Conservation (phyloP, 2,113 vertebrate species). For the Neodon shergylaensis region DNA sequence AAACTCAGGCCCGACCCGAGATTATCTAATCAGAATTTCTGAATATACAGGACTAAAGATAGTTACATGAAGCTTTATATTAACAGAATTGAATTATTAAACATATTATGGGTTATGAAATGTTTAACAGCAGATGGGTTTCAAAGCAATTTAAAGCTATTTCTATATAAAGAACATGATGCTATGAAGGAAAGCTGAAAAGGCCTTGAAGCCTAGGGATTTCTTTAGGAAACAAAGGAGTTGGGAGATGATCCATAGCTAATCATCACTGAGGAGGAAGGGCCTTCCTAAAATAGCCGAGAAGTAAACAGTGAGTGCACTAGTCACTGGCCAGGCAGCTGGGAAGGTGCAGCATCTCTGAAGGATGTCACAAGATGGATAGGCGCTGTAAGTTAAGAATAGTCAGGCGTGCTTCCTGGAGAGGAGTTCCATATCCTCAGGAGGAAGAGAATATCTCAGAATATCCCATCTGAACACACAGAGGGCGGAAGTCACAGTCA, state of each 20-base stretch:
- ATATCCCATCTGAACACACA: conserved; percentile 68
- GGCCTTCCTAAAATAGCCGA: conserved; percentile 71
- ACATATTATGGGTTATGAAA: background rate
- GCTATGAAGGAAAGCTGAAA: background rate
- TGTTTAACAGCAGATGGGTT: background rate
- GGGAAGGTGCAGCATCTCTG: conserved; percentile 59
- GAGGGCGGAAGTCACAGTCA: conserved; percentile 60
- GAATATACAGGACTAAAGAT: background rate
- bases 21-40: conserved; percentile 29
- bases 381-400: conserved; percentile 72
- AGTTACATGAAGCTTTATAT: background rate
- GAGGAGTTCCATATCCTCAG: conserved; percentile 73
- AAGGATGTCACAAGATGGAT: conserved; percentile 70
- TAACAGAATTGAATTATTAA: conserved; percentile 5
- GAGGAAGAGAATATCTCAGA: conserved; percentile 75
- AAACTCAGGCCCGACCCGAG: background rate
- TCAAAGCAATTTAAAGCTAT: background rate
- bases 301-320: conserved; percentile 56
- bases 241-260: conserved; percentile 32
- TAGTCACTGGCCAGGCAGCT: background rate
- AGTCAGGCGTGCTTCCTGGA: conserved; percentile 73
- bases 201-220: conserved; percentile 28
- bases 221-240: conserved; percentile 62
- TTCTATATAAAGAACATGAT: conserved; percentile 55
- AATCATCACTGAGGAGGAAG: conserved; percentile 59